Evolutionary conservation across 2,888 invertebrate species (phyloP), one percentile per base, ranked within the genome.

Genomic region (Scaptomyza polygonia): DNA sequence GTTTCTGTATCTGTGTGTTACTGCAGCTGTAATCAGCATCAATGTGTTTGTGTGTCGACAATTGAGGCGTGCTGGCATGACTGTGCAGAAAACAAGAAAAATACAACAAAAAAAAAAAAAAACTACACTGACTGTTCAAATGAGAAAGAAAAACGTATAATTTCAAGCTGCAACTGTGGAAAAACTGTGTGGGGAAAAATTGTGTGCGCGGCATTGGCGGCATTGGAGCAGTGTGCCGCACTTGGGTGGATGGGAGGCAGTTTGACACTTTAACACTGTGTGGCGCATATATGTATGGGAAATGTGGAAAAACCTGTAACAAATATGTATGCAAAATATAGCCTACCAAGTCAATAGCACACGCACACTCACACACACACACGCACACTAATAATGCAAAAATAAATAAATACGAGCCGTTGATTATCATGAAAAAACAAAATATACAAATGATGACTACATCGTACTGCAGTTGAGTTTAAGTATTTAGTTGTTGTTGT

Each of bases 221-320:
- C 25, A 25, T 25, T 82, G 82, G 82, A 79, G 84, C 82, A 84
- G 68, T 82, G 82, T 81, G 82, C 84, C 81, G 77, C 68, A 72
- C 76, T 79, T 79, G 77, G 77, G 76, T 5, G 1, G 36, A 3
- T n/a, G 32, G n/a, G 7, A 39, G n/a, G n/a, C 12, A 2, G 11
- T 9, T 11, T 32, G 30, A 29, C 29, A 29, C 9, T 29, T 32
- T 32, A 11, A 12, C 11, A 12, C 11, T 32, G 30, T 69, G 62
- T 69, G 68, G 74, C 66, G 25, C 25, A 25, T 25, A 21, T n/a
- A n/a, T n/a, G 55, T 36, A 36, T 36, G 54, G 75, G 79, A 83
- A 84, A 81, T 83, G 78, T 83, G 77, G 77, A 79, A 83, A 76
- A 84, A 82, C 82, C 82, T 84, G 84, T 79, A 73, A 43, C 18